These are phyloP conservation scores for Phlogophora meticulosa DNA, from an alignment of 2,888 invertebrate genomes.

Conservation along the genomic window DNA sequence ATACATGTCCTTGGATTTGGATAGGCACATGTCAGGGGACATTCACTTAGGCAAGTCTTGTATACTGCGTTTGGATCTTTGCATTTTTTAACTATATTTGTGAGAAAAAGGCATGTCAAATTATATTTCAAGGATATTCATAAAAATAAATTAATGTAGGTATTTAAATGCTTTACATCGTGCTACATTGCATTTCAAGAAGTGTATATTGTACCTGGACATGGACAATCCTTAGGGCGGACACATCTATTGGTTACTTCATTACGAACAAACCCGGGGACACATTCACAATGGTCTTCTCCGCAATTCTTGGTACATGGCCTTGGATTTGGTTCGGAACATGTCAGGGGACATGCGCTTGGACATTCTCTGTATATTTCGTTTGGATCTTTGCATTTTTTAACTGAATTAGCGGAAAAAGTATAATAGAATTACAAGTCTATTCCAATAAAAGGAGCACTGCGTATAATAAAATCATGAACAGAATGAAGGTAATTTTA, in stretches of 20 bases:
- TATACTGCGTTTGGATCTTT: constrained; percentile 27
- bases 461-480: no score
- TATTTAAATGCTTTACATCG: no score
- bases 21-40: constrained; percentile 54
- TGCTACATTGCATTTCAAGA: no score
- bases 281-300: constrained; percentile 43
- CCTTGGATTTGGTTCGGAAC: constrained; percentile 53
- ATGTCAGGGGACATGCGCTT: constrained; percentile 56
- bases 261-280: constrained; percentile 19
- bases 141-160: no score
- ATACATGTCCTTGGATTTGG: constrained; percentile 54
- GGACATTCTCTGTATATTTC: constrained; percentile 24
- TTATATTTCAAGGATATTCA: no score
- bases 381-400: constrained; percentile 27
- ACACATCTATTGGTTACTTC: constrained; percentile 31
- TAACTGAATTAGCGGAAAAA: constrained; percentile 2
- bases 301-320: constrained; percentile 37
- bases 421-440: no score
- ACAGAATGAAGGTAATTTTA: no score
- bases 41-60: constrained; percentile 48
- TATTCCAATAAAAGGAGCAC: no score
- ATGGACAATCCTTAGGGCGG: constrained; percentile 3
- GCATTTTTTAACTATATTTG: no score
- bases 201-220: no score
- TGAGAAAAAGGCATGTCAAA: no score